Conservation (phyloP, 1,140 invertebrate species). For the Conus ventricosus region DNA sequence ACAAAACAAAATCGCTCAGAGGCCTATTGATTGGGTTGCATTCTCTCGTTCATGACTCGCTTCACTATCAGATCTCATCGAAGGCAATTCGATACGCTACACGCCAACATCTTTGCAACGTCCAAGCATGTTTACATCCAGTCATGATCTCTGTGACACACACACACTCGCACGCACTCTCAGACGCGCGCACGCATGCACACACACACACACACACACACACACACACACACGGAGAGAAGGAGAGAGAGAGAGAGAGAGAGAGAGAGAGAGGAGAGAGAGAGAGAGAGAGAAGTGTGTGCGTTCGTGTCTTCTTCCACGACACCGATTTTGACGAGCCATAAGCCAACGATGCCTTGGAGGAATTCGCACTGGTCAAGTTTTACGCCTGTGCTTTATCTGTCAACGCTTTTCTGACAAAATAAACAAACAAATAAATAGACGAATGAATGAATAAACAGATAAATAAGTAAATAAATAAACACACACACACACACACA, state of each 20-base stretch:
- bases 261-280: too few species aligned
- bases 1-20: background rate
- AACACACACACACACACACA: too few species aligned
- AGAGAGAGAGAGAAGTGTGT: too few species aligned
- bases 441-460: too few species aligned
- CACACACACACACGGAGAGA: background rate
- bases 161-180: background rate
- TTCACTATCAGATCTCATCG: background rate
- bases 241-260: too few species aligned
- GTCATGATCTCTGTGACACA: background rate
- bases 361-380: background rate
- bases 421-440: background rate
- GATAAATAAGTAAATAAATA: too few species aligned
- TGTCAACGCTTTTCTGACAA: background rate
- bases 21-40: background rate
- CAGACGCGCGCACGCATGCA: background rate
- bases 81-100: background rate
- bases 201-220: constrained; percentile 6
- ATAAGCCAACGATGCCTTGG: background rate
- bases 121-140: background rate
- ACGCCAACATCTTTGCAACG: background rate
- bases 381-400: background rate
- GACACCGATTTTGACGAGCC: background rate
- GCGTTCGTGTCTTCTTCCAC: background rate
- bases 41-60: background rate